Base-by-base conservation (phyloP, 2,797 vertebrate genomes). In the Aeoliscus strigatus region DNA sequence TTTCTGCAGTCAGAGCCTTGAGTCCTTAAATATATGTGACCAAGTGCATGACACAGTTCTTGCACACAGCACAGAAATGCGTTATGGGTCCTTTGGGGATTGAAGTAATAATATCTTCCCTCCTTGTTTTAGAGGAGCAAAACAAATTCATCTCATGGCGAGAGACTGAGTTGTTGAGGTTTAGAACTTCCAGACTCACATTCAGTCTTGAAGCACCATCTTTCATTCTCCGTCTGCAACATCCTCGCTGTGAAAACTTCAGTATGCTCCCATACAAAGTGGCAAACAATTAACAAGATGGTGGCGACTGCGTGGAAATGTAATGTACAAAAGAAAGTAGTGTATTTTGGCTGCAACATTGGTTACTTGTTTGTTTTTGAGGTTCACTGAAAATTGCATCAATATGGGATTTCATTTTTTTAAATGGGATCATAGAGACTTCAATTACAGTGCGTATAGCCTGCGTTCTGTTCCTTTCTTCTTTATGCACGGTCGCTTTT, bases 341-440 rank as follows among this genome's bases (percentile, higher is more conserved):
- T 25, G 18, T 43, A 23, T 8, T 30, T 27, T 9, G 29, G 36
- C 51, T 57, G 17, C 42, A 28, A 62, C 58, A 77, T 76, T 60
- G 75, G 75, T 47, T 73, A 18, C 53, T 50, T 64, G 41, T 76
- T 36, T 58, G 67, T 66, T 72, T 71, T 50, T 66, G 75, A 57
- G 75, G 73, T 73, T 46, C 26, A 42, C 51, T 27, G 8, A 50
- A 70, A 73, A 73, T 52, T 60, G 60, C 49, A 54, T 73, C 70
- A 75, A 12, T 52, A 60, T 75, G 79, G 57, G 35, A 50, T 40
- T 17, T 54, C 52, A 35, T 61, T n/a, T n/a, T n/a, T n/a, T 51
- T 51, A 34, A 53, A 47, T 36, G 38, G n/a, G n/a, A n/a, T n/a
- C n/a, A n/a, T n/a, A n/a, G n/a, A n/a, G n/a, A n/a, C n/a, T n/a